phyloP scores from a whole-genome alignment of 1,140 invertebrate genomes.

The Hermetia illucens region DNA sequence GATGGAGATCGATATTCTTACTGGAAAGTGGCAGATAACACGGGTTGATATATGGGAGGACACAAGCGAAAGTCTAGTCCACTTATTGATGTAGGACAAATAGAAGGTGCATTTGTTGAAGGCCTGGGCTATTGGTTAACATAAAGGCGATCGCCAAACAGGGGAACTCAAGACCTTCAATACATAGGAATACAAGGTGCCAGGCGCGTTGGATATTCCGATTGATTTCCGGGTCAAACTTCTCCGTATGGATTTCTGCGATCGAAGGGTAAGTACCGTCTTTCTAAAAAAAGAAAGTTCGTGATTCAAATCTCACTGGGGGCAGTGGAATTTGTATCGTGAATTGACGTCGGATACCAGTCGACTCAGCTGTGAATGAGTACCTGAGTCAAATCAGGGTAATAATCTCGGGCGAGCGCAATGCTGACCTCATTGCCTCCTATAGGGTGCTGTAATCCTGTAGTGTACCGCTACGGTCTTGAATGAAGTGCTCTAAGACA shows the following conservation, averaged over 20 bases:
- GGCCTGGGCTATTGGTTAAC: constrained; percentile 57
- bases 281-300: too few relatives aligned
- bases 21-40: constrained; percentile 39
- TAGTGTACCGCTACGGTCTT: too few relatives aligned
- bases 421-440: too few relatives aligned
- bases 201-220: constrained; percentile 55
- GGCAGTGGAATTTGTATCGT: too few relatives aligned
- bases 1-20: constrained; percentile 51
- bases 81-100: constrained; percentile 61
- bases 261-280: constrained; percentile 57
- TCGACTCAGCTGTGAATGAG: too few relatives aligned
- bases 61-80: constrained; percentile 51
- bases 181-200: constrained; percentile 64
- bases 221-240: constrained; percentile 47
- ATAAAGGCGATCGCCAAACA: constrained; percentile 46
- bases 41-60: constrained; percentile 57
- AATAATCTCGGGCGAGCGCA: too few relatives aligned
- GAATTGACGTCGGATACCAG: too few relatives aligned
- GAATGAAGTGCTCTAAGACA: too few relatives aligned
- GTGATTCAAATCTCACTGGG: too few relatives aligned
- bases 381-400: too few relatives aligned
- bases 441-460: too few relatives aligned
- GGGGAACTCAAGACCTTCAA: constrained; percentile 49
- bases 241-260: constrained; percentile 49
- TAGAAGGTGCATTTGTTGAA: constrained; percentile 58